A percentile compares a stretch with the other conserved stretches of the same genome.
Evolutionary conservation across 2,113 vertebrate species (phyloP).

Genomic region (Neotoma lepida): DNA sequence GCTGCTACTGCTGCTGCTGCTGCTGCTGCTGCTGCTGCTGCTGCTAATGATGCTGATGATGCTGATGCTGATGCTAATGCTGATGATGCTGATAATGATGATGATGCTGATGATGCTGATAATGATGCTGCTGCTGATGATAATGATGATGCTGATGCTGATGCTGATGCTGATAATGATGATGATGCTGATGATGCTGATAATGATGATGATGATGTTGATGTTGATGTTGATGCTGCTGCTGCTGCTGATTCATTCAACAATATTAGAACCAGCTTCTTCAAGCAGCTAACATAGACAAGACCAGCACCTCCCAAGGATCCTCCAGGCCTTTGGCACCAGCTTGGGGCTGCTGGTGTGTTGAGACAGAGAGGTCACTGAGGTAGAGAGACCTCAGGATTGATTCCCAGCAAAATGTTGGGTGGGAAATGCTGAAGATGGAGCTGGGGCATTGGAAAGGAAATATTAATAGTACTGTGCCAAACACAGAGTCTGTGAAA

Average conservation of each 20-base stretch:
- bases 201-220: too few species aligned
- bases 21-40: too few species aligned
- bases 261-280: background rate
- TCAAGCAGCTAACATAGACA: background rate
- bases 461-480: background rate
- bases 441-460: background rate
- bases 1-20: too few species aligned
- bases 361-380: accelerated
- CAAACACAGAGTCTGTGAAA: background rate
- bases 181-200: too few species aligned
- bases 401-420: background rate
- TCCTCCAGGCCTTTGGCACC: background rate
- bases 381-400: accelerated
- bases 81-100: too few species aligned
- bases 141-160: too few species aligned
- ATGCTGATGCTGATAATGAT: background rate
- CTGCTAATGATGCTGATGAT: too few species aligned
- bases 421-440: background rate
- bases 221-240: too few species aligned
- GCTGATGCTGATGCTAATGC: background rate
- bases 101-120: too few species aligned
- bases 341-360: background rate
- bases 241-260: background rate
- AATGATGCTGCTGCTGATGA: background rate
- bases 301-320: background rate